These are phyloP conservation scores for Lepidothrix coronata DNA, from an alignment of 2,113 vertebrate species.

Conservation along the genomic window DNA sequence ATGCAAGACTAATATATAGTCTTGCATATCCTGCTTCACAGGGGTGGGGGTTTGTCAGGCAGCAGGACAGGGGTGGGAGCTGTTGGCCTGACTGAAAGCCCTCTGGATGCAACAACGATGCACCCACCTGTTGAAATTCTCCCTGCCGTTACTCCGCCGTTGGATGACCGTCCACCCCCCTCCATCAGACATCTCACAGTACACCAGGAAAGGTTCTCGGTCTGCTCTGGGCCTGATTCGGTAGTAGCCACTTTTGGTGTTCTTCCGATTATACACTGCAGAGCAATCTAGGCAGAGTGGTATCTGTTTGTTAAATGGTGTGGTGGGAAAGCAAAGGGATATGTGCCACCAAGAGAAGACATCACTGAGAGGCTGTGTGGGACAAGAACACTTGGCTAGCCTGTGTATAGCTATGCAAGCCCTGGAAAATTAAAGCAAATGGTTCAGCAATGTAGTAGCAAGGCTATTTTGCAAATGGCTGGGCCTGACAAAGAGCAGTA, in stretches of 20 bases:
- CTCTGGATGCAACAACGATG: rapidly evolving
- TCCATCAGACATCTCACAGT: constrained; percentile 90
- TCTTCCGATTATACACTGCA: constrained; percentile 74
- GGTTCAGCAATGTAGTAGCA: neutral
- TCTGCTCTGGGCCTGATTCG: constrained; percentile 76
- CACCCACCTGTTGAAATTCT: constrained; percentile 84
- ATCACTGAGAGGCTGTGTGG: neutral
- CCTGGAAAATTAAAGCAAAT: neutral
- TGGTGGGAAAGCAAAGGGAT: neutral
- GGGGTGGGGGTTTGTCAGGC: neutral
- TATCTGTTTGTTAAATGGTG: rapidly evolving
- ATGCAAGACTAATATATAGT: neutral
- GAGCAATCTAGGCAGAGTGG: constrained; percentile 78
- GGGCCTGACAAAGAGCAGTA: neutral
- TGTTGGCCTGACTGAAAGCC: neutral
- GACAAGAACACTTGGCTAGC: neutral
- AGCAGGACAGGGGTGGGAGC: neutral
- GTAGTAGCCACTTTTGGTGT: constrained; percentile 80
- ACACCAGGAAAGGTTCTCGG: constrained; percentile 82
- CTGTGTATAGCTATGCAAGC: neutral
- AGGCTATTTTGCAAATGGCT: neutral
- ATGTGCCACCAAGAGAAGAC: neutral
- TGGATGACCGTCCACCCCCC: constrained; percentile 91
- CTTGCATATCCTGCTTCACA: neutral
- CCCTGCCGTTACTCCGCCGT: constrained; percentile 81